Percentiles rank a stretch among this genome's conserved stretches.
These are phyloP conservation scores for Athrips mouffetella DNA, from an alignment of 2,888 invertebrate species.

Conservation along the genomic window DNA sequence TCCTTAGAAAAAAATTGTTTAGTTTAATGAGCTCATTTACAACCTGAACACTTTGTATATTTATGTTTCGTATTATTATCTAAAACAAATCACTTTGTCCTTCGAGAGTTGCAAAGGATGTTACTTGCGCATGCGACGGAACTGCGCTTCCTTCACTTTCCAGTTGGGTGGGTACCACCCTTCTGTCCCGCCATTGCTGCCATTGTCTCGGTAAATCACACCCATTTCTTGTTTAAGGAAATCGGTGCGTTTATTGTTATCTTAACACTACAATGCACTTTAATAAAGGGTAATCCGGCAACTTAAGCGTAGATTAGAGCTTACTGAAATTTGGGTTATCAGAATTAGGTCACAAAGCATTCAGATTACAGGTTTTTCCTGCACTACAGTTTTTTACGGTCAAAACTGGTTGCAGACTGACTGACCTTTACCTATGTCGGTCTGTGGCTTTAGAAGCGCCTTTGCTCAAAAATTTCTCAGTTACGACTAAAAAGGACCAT, in stretches of 20 bases:
- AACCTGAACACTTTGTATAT: too few species aligned
- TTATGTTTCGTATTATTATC: too few species aligned
- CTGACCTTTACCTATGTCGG: too few species aligned
- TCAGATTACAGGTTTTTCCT: too few species aligned
- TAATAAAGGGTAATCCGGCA: not conserved
- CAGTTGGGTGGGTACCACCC: conserved; percentile 45
- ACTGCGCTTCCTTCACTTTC: conserved; percentile 61
- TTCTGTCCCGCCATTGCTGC: conserved; percentile 20
- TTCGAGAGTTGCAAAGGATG: conserved; percentile 29
- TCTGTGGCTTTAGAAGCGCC: too few species aligned
- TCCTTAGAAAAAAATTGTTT: too few species aligned
- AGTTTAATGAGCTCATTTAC: too few species aligned
- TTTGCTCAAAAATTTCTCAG: too few species aligned
- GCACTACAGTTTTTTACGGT: too few species aligned
- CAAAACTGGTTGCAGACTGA: too few species aligned
- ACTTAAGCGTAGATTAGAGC: not conserved
- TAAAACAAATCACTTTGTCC: conserved; percentile 18
- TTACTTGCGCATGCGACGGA: conserved; percentile 44
- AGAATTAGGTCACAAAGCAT: too few species aligned
- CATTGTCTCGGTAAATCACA: conserved; percentile 8
- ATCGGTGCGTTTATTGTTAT: conserved; percentile 1
- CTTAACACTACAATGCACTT: not conserved
- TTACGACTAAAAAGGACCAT: too few species aligned
- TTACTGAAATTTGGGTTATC: not conserved
- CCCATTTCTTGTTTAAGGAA: conserved; percentile 5